Conservation (phyloP, 2,888 invertebrate species). For the Graphium colonna region DNA sequence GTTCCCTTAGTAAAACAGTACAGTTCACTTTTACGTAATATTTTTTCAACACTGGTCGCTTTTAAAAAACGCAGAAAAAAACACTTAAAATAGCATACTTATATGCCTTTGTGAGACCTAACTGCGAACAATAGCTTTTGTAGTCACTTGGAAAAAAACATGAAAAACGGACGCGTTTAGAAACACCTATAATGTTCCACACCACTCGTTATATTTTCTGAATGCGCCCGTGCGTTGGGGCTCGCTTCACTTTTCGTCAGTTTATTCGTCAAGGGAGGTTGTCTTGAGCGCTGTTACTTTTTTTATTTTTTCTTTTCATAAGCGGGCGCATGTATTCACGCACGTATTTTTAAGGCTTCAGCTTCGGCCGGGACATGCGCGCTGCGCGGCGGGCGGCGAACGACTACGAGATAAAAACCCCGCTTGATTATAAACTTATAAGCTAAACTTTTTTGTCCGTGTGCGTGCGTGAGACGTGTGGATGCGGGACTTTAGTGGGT, state of each 20-base stretch:
- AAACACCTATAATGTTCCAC: conserved; percentile 64
- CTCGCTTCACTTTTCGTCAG: conserved; percentile 52
- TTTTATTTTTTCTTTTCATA: conserved; percentile 52
- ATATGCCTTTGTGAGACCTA: conserved; percentile 51
- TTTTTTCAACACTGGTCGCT: conserved; percentile 67
- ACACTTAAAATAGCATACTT: conserved; percentile 69
- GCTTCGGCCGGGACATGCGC: conserved; percentile 63
- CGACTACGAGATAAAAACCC: conserved; percentile 79
- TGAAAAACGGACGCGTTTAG: conserved; percentile 56
- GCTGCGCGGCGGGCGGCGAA: conserved; percentile 66
- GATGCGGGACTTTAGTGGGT: conserved; percentile 62
- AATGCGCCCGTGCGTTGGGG: conserved; percentile 51
- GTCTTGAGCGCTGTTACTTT: conserved; percentile 43
- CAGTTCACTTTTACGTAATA: conserved; percentile 75
- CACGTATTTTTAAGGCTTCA: conserved; percentile 57
- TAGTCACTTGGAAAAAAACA: conserved; percentile 62
- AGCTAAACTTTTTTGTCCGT: conserved; percentile 75
- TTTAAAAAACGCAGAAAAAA: conserved; percentile 54
- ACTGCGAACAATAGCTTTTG: conserved; percentile 72
- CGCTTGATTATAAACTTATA: conserved; percentile 79
- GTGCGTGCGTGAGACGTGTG: conserved; percentile 68
- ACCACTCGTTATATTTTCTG: conserved; percentile 71
- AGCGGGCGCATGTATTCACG: conserved; percentile 53
- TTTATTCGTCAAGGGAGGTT: conserved; percentile 48
- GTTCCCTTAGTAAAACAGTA: conserved; percentile 70